A percentile compares a stretch with the other conserved stretches of the same genome.
Conservation (phyloP, 1,140 invertebrate genomes). For the Limonius californicus region DNA sequence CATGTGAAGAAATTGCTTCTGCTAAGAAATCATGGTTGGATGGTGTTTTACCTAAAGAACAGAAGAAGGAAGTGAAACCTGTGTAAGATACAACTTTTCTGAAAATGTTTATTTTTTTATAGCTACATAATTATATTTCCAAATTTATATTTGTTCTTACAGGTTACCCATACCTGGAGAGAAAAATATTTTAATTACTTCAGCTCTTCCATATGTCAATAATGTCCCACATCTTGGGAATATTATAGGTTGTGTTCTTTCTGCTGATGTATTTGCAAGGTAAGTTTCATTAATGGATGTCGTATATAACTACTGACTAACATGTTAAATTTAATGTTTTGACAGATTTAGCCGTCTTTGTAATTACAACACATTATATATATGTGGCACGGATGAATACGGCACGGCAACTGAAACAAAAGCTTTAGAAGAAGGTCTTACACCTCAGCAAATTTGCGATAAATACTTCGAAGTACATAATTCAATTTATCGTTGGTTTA, state of each 20-base stretch:
- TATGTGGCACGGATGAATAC: slow-evolving; percentile 98
- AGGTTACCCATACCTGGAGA: slow-evolving; percentile 76
- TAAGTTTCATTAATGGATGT: slow-evolving; percentile 43
- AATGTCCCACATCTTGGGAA: slow-evolving; percentile 99
- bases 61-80: slow-evolving; percentile 47
- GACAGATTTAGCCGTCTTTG: slow-evolving; percentile 82
- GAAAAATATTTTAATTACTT: slow-evolving; percentile 90
- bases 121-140: slow-evolving; percentile 30
- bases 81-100: slow-evolving; percentile 50
- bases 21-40: slow-evolving; percentile 58
- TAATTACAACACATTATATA: slow-evolving; percentile 87
- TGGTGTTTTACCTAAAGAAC: slow-evolving; percentile 48
- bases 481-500: slow-evolving; percentile 95
- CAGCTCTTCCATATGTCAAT: slow-evolving; percentile 97
- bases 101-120: slow-evolving; percentile 12
- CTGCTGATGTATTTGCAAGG: slow-evolving; percentile 96
- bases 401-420: slow-evolving; percentile 99
- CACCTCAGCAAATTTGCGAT: slow-evolving; percentile 93
- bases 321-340: too few species aligned
- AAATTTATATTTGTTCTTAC: too few species aligned
- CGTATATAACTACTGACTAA: too few species aligned
- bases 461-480: slow-evolving; percentile 95
- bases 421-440: slow-evolving; percentile 85
- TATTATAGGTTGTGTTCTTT: slow-evolving; percentile 98
- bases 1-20: slow-evolving; percentile 56